phyloP scores from a whole-genome alignment of 2,113 vertebrate species.

The Bothrops jararaca region DNA sequence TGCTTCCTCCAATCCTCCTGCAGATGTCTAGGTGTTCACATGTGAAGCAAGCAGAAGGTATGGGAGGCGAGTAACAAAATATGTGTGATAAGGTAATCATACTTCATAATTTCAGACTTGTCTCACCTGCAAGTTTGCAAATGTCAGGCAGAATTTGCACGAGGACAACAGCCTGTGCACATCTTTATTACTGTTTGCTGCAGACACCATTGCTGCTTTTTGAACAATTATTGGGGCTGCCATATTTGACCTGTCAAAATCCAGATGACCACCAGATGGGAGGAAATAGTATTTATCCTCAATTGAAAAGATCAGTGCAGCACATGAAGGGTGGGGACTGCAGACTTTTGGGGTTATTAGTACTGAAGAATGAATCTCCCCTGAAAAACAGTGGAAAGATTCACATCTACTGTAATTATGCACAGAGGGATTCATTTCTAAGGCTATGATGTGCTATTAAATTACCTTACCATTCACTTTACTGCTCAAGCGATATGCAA shows the following conservation, averaged over 20 bases:
- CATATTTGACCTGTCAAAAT: not conserved
- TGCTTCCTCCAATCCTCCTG: not conserved
- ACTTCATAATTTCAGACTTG: not conserved
- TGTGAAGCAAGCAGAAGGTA: not conserved
- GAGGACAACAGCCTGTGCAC: not conserved
- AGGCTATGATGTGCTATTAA: not conserved
- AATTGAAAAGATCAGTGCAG: not conserved
- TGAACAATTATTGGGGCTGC: not conserved
- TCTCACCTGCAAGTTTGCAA: not conserved
- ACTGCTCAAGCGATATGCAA: not conserved
- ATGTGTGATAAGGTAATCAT: not conserved
- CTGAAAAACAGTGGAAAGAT: not conserved
- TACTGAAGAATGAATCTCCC: not conserved
- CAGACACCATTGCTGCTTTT: not conserved
- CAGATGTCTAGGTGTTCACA: not conserved
- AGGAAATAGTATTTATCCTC: not conserved
- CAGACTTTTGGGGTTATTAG: not conserved
- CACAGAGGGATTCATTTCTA: not conserved
- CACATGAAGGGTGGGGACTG: not conserved
- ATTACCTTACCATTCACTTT: not conserved
- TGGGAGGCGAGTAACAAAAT: not conserved
- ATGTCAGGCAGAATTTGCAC: not conserved
- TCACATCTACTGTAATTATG: not conserved
- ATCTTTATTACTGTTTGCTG: not conserved
- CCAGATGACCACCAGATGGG: not conserved